Conservation (phyloP, 2,113 vertebrate genomes). For the Orientallactaga bullata region DNA sequence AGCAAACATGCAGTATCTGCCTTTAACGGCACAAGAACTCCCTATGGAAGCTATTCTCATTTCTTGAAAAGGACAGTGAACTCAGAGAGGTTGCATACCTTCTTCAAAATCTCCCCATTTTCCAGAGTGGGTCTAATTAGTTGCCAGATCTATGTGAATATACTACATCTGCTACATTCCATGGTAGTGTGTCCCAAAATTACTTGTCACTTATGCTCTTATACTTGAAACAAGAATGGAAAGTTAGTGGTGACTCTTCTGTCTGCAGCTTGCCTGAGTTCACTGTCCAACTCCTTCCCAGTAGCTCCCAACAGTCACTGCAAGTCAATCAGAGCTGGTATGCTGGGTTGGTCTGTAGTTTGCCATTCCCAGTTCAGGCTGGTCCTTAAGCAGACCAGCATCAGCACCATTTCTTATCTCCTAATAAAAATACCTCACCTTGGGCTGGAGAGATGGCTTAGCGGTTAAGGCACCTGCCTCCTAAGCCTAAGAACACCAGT, state of each 20-base stretch:
- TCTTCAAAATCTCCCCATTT: conserved; percentile 12
- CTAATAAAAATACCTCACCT: too few relatives aligned
- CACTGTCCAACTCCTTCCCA: neutral
- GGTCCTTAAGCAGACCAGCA: neutral
- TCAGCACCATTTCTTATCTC: neutral
- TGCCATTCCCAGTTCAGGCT: neutral
- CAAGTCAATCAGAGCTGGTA: fast-evolving
- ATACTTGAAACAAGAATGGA: neutral
- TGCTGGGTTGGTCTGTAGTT: neutral
- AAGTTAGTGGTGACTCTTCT: neutral
- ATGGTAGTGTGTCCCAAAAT: neutral
- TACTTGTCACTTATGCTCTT: neutral
- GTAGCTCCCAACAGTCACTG: neutral
- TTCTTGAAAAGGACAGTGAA: conserved; percentile 4
- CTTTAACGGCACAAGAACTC: neutral
- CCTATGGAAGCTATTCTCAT: neutral
- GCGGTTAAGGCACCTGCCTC: too few relatives aligned
- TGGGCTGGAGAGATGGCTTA: too few relatives aligned
- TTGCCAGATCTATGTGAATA: neutral
- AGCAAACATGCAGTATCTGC: neutral
- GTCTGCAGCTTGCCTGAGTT: neutral
- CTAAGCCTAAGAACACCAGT: too few relatives aligned
- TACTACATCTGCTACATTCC: neutral
- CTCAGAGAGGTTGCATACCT: neutral
- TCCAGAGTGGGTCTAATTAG: neutral